phyloP scores from a whole-genome alignment of 2,113 vertebrate genomes.

The Tragelaphus scriptus region DNA sequence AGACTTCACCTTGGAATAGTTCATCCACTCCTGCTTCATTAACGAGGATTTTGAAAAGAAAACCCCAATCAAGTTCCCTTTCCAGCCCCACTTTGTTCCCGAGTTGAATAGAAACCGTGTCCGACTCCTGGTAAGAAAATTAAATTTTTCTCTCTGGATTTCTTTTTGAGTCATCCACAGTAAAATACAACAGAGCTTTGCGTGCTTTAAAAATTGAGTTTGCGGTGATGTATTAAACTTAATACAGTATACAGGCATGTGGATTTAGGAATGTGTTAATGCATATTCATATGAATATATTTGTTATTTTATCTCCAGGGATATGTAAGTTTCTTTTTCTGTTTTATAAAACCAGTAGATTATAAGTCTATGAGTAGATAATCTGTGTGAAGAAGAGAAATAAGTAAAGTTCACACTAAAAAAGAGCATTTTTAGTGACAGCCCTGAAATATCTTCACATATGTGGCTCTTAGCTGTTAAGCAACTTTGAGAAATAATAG shows the following conservation, averaged over 20 bases:
- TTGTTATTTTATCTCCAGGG: neutral
- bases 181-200: neutral
- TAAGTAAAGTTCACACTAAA: neutral
- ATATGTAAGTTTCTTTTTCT: neutral
- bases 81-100: neutral
- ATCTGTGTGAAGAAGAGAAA: neutral
- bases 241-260: neutral
- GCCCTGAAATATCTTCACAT: slow-evolving; percentile 39
- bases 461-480: slow-evolving; percentile 47
- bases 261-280: neutral
- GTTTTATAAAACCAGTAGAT: neutral
- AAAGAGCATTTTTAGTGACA: slow-evolving; percentile 47
- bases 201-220: slow-evolving; percentile 45
- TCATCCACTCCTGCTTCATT: slow-evolving; percentile 63
- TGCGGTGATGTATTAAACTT: neutral
- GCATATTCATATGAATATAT: neutral
- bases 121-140: slow-evolving; percentile 79
- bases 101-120: slow-evolving; percentile 58
- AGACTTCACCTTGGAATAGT: slow-evolving; percentile 78
- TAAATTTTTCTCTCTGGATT: slow-evolving; percentile 44
- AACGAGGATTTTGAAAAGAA: slow-evolving; percentile 68
- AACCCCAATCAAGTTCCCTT: slow-evolving; percentile 34
- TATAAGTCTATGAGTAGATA: neutral
- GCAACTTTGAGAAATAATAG: slow-evolving; percentile 26
- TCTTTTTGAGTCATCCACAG: neutral